A percentile compares a stretch with the other conserved stretches of the same genome.
These are phyloP conservation scores for Staurois parvus DNA, from an alignment of 2,797 vertebrate genomes.

Conservation along the genomic window DNA sequence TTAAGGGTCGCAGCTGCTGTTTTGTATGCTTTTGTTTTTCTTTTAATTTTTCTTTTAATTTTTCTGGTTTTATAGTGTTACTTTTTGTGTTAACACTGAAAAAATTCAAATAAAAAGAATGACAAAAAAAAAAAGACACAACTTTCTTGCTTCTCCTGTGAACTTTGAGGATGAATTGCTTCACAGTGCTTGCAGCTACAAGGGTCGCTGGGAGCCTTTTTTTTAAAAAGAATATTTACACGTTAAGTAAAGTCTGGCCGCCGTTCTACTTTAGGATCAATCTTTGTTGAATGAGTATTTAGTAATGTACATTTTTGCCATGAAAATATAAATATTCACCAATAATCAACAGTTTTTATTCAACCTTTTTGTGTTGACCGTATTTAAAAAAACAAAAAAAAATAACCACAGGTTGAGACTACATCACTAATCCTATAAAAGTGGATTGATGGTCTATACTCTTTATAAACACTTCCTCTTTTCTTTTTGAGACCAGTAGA, in stretches of 20 bases:
- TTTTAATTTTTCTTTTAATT: too few relatives aligned
- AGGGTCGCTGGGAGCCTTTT: too few relatives aligned
- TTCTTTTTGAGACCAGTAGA: not conserved
- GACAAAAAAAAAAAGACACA: too few relatives aligned
- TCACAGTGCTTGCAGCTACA: not conserved
- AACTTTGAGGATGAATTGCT: not conserved
- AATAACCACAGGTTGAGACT: constrained; percentile 41
- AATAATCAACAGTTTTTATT: constrained; percentile 28
- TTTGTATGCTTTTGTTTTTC: too few relatives aligned
- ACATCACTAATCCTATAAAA: constrained; percentile 36
- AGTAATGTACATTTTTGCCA: not conserved
- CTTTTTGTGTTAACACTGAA: too few relatives aligned
- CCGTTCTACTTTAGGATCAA: not conserved
- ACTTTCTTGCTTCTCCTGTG: too few relatives aligned
- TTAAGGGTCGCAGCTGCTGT: too few relatives aligned
- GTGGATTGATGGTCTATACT: not conserved
- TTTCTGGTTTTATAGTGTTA: too few relatives aligned
- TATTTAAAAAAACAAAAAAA: constrained; percentile 21
- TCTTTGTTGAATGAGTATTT: too few relatives aligned
- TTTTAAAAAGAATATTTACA: not conserved
- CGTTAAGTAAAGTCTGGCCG: too few relatives aligned
- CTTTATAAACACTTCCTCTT: not conserved
- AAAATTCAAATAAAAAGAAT: too few relatives aligned
- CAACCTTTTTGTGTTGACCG: constrained; percentile 9
- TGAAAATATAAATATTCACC: not conserved